Evolutionary conservation across 2,797 vertebrate species (phyloP), one percentile per base, ranked within the genome.

Genomic region (Sciurus carolinensis): DNA sequence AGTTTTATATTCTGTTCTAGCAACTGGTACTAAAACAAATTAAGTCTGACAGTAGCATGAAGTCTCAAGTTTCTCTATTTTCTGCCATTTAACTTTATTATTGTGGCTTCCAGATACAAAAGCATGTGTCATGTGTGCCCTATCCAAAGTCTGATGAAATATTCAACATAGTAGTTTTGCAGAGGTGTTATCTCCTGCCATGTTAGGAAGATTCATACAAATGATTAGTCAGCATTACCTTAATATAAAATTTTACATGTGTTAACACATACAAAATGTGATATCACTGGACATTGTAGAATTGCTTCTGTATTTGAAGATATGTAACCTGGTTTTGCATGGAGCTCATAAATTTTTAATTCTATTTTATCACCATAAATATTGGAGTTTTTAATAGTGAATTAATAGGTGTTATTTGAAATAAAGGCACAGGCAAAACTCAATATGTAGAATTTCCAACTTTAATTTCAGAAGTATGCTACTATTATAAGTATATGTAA

Each of bases 331-430:
- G 0, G 28, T 90, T 80, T 93, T 71, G 82, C 5, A 64, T 79
- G 4, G 12, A 87, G 59, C 9, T 82, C 9, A 85, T 52, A 87
- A 87, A 94, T 95, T 67, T 7, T 80, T 54, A 89, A 90, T 89
- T 83, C 12, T 66, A 69, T 54, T 75, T 30, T 18, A 82, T 76
- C 20, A 72, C 30, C 81, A 84, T n/a, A 92, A 89, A 75, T 93
- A 92, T 62, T 50, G 87, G 18, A 72, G 9, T 33, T 95, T 95
- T 57, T 87, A 94, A 72, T 69, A 4, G 26, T 88, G 15, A 95
- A 77, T 76, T 69, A 69, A 57, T 42, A 22, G 3, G 4, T 86
- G 87, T 90, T 83, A 87, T 92, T 69, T 94, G 47, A 96, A 95
- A 94, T 83, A 64, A 88, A 92, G 79, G 82, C 14, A 90, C 0